phyloP scores from a whole-genome alignment of 2,113 vertebrate species.

The Zonotrichia leucophrys region DNA sequence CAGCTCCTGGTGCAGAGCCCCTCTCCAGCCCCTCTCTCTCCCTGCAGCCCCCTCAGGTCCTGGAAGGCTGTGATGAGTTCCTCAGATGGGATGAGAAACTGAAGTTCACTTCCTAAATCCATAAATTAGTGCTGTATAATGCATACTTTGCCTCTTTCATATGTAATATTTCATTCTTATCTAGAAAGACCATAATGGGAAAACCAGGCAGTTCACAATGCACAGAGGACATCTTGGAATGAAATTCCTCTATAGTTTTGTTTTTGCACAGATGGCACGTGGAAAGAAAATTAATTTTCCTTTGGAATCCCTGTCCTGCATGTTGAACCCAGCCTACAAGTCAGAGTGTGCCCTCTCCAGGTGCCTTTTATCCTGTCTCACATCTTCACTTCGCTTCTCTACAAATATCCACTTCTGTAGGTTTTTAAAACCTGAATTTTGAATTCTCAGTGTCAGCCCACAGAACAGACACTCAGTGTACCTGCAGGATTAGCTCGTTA shows the following conservation, averaged over 20 bases:
- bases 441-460: background rate
- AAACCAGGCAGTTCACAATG: background rate
- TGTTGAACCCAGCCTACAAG: background rate
- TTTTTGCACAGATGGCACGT: background rate
- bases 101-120: background rate
- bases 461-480: background rate
- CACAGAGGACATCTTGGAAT: background rate
- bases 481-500: background rate
- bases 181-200: background rate
- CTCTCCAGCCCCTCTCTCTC: background rate
- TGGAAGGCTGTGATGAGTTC: background rate
- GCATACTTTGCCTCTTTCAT: background rate
- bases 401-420: background rate
- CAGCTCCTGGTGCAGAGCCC: background rate
- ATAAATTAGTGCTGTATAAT: background rate
- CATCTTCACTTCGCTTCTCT: background rate
- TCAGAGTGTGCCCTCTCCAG: background rate
- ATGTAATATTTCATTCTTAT: background rate
- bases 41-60: background rate
- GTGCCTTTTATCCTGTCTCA: background rate
- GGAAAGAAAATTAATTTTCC: background rate
- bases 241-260: background rate
- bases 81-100: background rate
- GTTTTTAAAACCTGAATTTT: background rate
- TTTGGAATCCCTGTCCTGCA: background rate